Base-by-base conservation (phyloP, 2,888 invertebrate species). In the Tipula lateralis region DNA sequence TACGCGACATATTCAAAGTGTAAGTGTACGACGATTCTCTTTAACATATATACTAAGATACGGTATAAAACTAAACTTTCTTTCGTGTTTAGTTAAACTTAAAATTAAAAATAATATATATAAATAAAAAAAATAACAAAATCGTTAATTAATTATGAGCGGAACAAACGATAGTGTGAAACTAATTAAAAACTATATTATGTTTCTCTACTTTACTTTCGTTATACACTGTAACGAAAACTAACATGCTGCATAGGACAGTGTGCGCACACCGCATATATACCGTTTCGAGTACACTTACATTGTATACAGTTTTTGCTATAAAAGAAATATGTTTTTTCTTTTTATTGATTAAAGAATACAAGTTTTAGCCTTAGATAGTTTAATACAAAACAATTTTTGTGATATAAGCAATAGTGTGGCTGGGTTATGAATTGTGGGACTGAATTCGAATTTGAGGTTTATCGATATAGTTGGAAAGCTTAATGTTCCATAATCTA, bases 281-380 rank as follows among this genome's bases (percentile, higher is more conserved):
- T 50, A 66, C 50, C 19, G 50, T 50, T 50, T 50, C 6, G 19
- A 19, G 50, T 50, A 50, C 19, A 50, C 50, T 50, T 50, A 50
- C 50, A 50, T 50, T 50, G 50, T 24, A 66, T 16, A 66, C 24
- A 19, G 24, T 6, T 66, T 9, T 66, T 66, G 66, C 24, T 66
- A 66, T n/a, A 24, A 2, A 19, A 24, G 6, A 50, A 50, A 36
- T 0, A 36, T 34, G 6, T 34, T 9, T 50, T 50, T 50, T 16
- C 4, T 50, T 50, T 16, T 50, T 16, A 50, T 50, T 50, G 16
- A 50, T 16, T 19, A 50, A 66, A 66, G 1, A 24, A 13, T 44
- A 44, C 44, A 44, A 44, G n/a, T 66, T 66, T 66, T 66, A 66
- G 66, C 66, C 66, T 66, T 66, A 66, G 66, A 66, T 66, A 66